Evolutionary conservation across 2,113 vertebrate species (phyloP).

Genomic region (Hiodon tergisus): DNA sequence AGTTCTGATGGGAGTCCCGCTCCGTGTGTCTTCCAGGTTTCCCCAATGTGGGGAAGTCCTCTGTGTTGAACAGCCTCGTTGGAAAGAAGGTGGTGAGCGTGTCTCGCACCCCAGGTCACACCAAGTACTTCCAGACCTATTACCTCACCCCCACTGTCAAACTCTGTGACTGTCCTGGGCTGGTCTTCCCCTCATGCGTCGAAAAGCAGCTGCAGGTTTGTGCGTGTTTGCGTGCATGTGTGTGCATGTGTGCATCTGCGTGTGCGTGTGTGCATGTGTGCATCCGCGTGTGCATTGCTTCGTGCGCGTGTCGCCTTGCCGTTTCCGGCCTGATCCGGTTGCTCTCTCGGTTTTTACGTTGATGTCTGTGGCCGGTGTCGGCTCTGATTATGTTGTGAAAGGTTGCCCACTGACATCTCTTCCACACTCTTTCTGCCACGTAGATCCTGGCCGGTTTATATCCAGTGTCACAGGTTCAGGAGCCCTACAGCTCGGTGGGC

Average conservation of each 20-base stretch:
- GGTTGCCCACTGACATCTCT: not conserved
- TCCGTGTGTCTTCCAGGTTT: slow-evolving; percentile 58
- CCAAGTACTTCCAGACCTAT: slow-evolving; percentile 93
- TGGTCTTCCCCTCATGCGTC: slow-evolving; percentile 81
- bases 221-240: not conserved
- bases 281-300: not conserved
- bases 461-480: slow-evolving; percentile 84
- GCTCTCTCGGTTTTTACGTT: not conserved
- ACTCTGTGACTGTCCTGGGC: slow-evolving; percentile 85
- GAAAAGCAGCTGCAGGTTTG: slow-evolving; percentile 74
- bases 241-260: not conserved
- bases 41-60: slow-evolving; percentile 88
- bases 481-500: slow-evolving; percentile 82
- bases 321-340: not conserved
- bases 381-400: too few relatives aligned
- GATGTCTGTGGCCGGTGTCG: too few relatives aligned
- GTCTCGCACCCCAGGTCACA: slow-evolving; percentile 87
- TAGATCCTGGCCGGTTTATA: slow-evolving; percentile 84
- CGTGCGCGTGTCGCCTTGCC: not conserved
- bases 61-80: slow-evolving; percentile 81
- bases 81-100: slow-evolving; percentile 86
- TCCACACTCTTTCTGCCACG: not conserved
- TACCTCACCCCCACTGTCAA: slow-evolving; percentile 83
- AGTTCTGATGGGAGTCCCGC: not conserved
- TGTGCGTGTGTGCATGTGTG: too few relatives aligned